Percentiles rank a stretch among this genome's conserved stretches.
These are phyloP conservation scores for Bugula neritina DNA, from an alignment of 2,888 invertebrate genomes.

Conservation along the genomic window DNA sequence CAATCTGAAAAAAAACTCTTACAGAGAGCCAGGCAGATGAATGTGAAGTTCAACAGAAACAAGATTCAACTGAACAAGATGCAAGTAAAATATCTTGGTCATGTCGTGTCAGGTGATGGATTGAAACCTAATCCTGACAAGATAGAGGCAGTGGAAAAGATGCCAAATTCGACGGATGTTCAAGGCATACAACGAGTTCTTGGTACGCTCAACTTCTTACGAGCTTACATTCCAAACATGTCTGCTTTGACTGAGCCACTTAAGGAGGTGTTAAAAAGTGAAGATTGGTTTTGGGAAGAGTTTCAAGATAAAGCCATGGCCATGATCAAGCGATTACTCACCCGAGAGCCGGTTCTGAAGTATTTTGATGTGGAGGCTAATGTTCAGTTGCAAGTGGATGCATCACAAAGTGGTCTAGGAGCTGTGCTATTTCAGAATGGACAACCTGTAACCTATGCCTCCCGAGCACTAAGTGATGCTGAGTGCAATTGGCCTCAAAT, in stretches of 20 bases:
- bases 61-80: neutral
- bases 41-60: conserved; percentile 27
- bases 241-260: conserved; percentile 32
- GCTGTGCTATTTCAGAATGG: conserved; percentile 31
- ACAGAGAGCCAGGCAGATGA: conserved; percentile 29
- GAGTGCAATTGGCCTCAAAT: conserved; percentile 33
- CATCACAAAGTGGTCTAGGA: conserved; percentile 31
- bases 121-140: neutral
- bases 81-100: neutral
- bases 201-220: conserved; percentile 32
- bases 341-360: conserved; percentile 30
- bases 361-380: conserved; percentile 30
- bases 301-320: conserved; percentile 26
- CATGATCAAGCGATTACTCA: conserved; percentile 29
- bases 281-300: conserved; percentile 27
- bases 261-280: conserved; percentile 30
- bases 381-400: conserved; percentile 29
- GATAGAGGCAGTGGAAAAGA: neutral
- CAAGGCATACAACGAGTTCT: conserved; percentile 29
- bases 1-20: conserved; percentile 31
- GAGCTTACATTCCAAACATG: conserved; percentile 32
- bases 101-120: neutral
- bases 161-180: conserved; percentile 25
- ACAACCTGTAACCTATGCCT: conserved; percentile 32
- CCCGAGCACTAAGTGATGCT: conserved; percentile 31